phyloP scores from a whole-genome alignment of 1,140 invertebrate genomes.

The Lasaia peninsularis region DNA sequence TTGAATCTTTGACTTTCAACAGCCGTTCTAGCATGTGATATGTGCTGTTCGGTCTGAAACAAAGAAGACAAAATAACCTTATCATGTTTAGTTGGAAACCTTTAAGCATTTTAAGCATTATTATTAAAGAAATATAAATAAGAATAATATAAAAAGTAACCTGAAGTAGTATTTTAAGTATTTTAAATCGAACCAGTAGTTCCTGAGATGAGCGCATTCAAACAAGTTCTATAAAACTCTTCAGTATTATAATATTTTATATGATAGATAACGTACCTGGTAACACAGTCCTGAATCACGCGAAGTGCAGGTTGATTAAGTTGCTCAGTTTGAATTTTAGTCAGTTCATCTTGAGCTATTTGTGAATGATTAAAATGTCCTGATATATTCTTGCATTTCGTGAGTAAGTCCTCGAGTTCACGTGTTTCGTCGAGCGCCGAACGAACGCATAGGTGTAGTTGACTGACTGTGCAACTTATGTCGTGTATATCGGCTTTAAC shows the following conservation, averaged over 20 bases:
- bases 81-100: too few relatives aligned
- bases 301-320: slow-evolving; percentile 27
- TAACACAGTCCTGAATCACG: slow-evolving; percentile 26
- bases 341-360: slow-evolving; percentile 28
- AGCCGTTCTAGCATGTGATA: slow-evolving; percentile 29
- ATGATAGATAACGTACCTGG: slow-evolving; percentile 17
- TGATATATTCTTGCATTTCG: slow-evolving; percentile 38
- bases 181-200: too few relatives aligned
- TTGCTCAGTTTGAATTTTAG: slow-evolving; percentile 30
- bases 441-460: slow-evolving; percentile 1
- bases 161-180: too few relatives aligned
- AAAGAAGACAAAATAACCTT: too few relatives aligned
- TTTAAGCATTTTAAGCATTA: too few relatives aligned
- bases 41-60: slow-evolving; percentile 29
- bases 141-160: too few relatives aligned
- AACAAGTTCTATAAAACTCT: too few relatives aligned
- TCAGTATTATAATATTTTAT: too few relatives aligned
- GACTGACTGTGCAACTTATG: background rate
- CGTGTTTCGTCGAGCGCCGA: background rate
- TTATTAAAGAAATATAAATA: too few relatives aligned
- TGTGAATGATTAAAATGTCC: slow-evolving; percentile 35
- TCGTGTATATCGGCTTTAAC: background rate
- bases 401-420: slow-evolving; percentile 18
- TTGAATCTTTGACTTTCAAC: slow-evolving; percentile 28
- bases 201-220: too few relatives aligned